These are phyloP conservation scores for Drosophila pandora DNA, from an alignment of 1,140 invertebrate species.

Conservation along the genomic window DNA sequence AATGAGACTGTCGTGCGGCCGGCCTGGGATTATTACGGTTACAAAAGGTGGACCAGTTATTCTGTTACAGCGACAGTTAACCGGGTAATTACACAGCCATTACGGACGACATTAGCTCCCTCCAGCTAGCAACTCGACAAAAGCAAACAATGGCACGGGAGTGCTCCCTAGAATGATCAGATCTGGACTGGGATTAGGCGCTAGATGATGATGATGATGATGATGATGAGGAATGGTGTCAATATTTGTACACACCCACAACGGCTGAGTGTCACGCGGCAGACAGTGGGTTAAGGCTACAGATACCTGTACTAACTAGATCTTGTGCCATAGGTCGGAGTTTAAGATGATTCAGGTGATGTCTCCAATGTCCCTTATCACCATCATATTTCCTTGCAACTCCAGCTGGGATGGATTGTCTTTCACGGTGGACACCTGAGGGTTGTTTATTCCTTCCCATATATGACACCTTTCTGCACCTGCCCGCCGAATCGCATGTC, in stretches of 20 bases:
- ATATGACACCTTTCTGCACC: conserved; percentile 33
- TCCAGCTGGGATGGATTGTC: neutral
- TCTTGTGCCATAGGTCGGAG: conserved; percentile 24
- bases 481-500: conserved; percentile 15
- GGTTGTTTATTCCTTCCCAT: conserved; percentile 11
- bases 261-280: conserved; percentile 37
- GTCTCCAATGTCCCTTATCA: neutral
- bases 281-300: conserved; percentile 28
- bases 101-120: conserved; percentile 55
- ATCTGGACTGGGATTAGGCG: neutral
- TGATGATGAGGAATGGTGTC: conserved; percentile 15
- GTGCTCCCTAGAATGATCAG: conserved; percentile 9
- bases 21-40: conserved; percentile 39
- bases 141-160: conserved; percentile 11
- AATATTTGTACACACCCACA: conserved; percentile 52
- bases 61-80: conserved; percentile 35
- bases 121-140: conserved; percentile 38
- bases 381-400: neutral
- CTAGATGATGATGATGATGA: neutral
- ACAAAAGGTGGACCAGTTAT: conserved; percentile 40
- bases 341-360: neutral
- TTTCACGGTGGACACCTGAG: conserved; percentile 1
- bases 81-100: conserved; percentile 51
- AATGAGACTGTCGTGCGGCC: conserved; percentile 59
- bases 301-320: conserved; percentile 1